Evolutionary conservation across 2,888 invertebrate species (phyloP), one percentile per base, ranked within the genome.

Genomic region (Xylota segnis): DNA sequence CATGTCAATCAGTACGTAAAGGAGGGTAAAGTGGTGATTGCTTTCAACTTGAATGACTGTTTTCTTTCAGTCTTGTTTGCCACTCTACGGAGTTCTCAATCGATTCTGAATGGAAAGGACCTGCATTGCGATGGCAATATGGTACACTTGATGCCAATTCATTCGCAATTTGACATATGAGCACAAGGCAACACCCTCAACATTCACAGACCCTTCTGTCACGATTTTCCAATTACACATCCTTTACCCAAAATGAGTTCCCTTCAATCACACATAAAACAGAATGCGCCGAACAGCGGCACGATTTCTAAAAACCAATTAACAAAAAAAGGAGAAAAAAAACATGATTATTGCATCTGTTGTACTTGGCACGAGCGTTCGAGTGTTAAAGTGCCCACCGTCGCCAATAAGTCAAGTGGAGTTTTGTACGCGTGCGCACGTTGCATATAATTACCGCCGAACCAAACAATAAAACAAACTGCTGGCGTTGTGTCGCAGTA

Each of bases 281-380:
- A 72, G 74, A 43, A 63, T 59, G 1, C 40, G 14, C 6, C 0
- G 3, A 23, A 34, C 16, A 0, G 5, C 37, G 14, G 12, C 78
- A 84, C 79, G 79, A 78, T 78, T 83, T 79, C 70, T 74, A 61
- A 61, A 54, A 27, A 54, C 9, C 61, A 61, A 27, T 52, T 16
- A 27, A 56, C 29, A 43, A 4, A 76, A 58, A 45, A 59, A 77
- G 61, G 5, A 34, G 10, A 34, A 34, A 34, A 34, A 34, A 34
- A 34, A 34, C 12, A 29, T 27, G n/a, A 45, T 68, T 10, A 56
- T 65, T 50, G 40, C 59, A 68, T 66, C 66, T 50, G 47, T 70
- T 79, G 83, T 74, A 47, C 66, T 70, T 75, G 79, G 74, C 83
- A 84, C 83, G 83, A 79, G 83, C 61, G 61, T 65, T 52, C 68